Evolutionary conservation across 1,140 invertebrate genomes (phyloP).

Genomic region (Drosophila bifasciata): DNA sequence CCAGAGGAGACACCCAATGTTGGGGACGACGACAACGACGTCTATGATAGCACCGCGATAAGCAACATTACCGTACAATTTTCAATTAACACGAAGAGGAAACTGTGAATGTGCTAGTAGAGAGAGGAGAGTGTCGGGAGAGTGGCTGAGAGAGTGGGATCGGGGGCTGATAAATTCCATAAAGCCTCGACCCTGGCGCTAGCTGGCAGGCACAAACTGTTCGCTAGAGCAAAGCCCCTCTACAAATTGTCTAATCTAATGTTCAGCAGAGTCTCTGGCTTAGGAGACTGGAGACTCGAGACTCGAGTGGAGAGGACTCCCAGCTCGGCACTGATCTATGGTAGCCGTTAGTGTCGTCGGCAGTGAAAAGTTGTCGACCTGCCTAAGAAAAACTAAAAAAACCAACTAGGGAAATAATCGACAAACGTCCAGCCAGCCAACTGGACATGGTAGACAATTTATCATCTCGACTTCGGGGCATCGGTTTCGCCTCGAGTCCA

Average conservation of each 20-base stretch:
- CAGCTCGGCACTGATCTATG: slow-evolving; percentile 56
- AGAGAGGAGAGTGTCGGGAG: neutral
- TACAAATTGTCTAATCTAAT: slow-evolving; percentile 78
- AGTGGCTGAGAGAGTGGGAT: neutral
- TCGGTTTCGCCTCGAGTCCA: slow-evolving; percentile 55
- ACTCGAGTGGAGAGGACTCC: slow-evolving; percentile 8
- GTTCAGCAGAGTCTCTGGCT: slow-evolving; percentile 8
- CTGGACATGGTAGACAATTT: slow-evolving; percentile 66
- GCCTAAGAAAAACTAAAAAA: slow-evolving; percentile 20
- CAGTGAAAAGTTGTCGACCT: slow-evolving; percentile 72
- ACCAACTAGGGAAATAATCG: slow-evolving; percentile 48
- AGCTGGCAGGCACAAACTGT: slow-evolving; percentile 61
- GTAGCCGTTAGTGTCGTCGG: slow-evolving; percentile 67
- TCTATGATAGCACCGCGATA: slow-evolving; percentile 67
- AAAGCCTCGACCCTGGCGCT: slow-evolving; percentile 60
- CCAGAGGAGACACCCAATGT: slow-evolving; percentile 31
- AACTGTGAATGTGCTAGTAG: slow-evolving; percentile 43
- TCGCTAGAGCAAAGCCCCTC: slow-evolving; percentile 22
- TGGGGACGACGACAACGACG: slow-evolving; percentile 20
- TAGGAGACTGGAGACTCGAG: neutral
- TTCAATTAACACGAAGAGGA: slow-evolving; percentile 76
- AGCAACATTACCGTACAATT: slow-evolving; percentile 82
- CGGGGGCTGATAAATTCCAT: slow-evolving; percentile 44
- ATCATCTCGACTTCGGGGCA: slow-evolving; percentile 55
- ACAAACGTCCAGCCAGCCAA: slow-evolving; percentile 58